phyloP scores from a whole-genome alignment of 2,888 invertebrate genomes.

The Orchesellides sinensis region DNA sequence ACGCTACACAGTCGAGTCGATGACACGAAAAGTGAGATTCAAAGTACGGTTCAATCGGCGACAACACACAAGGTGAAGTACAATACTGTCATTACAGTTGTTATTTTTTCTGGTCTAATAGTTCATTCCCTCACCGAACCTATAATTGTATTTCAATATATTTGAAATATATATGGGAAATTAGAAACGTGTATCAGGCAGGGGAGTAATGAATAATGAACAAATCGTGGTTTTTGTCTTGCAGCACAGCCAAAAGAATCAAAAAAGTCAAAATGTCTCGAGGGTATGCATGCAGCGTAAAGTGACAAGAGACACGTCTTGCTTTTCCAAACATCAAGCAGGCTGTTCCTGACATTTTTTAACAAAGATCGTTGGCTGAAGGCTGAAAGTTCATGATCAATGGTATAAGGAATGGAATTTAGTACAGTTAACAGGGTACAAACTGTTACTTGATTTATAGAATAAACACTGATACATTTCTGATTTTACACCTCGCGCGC shows the following conservation, averaged over 20 bases:
- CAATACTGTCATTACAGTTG: not conserved
- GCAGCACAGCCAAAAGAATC: constrained; percentile 25
- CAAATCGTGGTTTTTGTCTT: not conserved
- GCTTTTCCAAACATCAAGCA: constrained; percentile 17
- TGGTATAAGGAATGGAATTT: no score
- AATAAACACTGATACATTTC: not conserved
- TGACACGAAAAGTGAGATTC: constrained; percentile 1
- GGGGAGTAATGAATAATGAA: no score
- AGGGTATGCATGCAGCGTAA: constrained; percentile 29
- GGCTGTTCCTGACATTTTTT: constrained; percentile 22
- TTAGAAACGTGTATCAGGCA: no score
- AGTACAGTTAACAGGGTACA: no score
- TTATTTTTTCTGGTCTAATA: not conserved
- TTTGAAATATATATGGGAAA: no score
- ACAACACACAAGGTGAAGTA: constrained; percentile 21
- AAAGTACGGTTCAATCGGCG: constrained; percentile 10
- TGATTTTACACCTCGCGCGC: not conserved
- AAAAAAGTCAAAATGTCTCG: constrained; percentile 47
- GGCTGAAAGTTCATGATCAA: constrained; percentile 45
- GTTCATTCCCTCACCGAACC: no score
- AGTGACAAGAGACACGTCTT: constrained; percentile 44
- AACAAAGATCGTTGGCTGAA: constrained; percentile 37
- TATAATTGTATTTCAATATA: no score
- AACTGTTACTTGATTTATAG: not conserved
- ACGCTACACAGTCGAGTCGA: not conserved